Evolutionary conservation across 2,888 invertebrate species (phyloP).

Genomic region (Andrena chrysosceles): DNA sequence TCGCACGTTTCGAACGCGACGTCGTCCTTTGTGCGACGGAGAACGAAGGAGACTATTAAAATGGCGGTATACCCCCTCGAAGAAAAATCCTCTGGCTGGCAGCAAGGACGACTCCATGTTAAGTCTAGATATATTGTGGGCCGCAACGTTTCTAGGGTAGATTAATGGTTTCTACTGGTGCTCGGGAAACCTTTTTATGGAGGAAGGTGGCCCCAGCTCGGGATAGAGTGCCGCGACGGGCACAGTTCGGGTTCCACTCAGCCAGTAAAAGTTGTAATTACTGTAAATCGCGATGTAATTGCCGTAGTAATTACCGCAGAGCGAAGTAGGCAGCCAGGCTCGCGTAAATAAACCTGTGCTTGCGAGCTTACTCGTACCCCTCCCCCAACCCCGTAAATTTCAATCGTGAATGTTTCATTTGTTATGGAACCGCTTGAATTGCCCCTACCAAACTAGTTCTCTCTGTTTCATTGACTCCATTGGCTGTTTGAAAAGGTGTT

Average conservation of each 20-base stretch:
- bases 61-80: conserved; percentile 11
- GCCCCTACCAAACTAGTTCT: conserved; percentile 13
- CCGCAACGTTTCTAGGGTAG: conserved; percentile 39
- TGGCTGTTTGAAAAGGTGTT: background rate
- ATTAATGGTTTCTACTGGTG: conserved; percentile 58
- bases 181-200: conserved; percentile 53
- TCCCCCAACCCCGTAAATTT: conserved; percentile 48
- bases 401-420: conserved; percentile 60
- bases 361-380: conserved; percentile 55
- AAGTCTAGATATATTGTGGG: conserved; percentile 52
- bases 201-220: conserved; percentile 34
- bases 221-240: conserved; percentile 49
- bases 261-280: conserved; percentile 79
- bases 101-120: conserved; percentile 47
- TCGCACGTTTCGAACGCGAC: conserved; percentile 1
- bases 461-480: conserved; percentile 33
- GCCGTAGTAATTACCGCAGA: conserved; percentile 75
- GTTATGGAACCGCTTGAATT: conserved; percentile 61
- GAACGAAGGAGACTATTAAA: conserved; percentile 45
- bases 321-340: conserved; percentile 70
- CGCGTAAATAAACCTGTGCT: conserved; percentile 78
- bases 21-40: conserved; percentile 4
- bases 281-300: conserved; percentile 79
- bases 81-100: conserved; percentile 44
- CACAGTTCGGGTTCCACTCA: conserved; percentile 59